Conservation (phyloP, 2,888 invertebrate genomes). For the Trisateles emortualis region DNA sequence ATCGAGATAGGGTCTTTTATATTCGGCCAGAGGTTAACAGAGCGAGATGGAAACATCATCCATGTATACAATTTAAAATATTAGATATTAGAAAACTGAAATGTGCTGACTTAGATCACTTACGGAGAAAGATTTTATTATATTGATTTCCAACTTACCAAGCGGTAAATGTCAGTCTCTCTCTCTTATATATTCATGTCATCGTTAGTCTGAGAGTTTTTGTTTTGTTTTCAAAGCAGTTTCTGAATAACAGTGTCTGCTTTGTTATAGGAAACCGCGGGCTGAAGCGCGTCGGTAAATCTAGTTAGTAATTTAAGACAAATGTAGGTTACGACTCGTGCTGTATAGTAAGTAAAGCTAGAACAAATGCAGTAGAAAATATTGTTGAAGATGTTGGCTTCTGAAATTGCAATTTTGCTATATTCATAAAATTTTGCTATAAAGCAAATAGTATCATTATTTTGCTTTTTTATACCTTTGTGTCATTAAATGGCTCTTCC, state of each 20-base stretch:
- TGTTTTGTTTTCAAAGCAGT: slow-evolving; percentile 10
- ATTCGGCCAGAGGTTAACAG: neutral
- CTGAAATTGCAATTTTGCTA: neutral
- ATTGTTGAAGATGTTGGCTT: neutral
- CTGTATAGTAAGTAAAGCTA: neutral
- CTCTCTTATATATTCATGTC: neutral
- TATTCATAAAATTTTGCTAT: neutral
- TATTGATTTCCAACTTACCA: neutral
- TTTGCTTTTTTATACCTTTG: too few species aligned
- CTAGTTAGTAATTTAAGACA: slow-evolving; percentile 45
- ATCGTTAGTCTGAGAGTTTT: neutral
- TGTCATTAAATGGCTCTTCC: too few species aligned
- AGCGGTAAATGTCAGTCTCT: neutral
- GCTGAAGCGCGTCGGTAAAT: slow-evolving; percentile 24
- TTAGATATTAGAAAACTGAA: neutral
- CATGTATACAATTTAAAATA: neutral
- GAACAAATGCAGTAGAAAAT: slow-evolving; percentile 1
- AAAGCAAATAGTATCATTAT: neutral
- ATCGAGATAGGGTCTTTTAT: neutral
- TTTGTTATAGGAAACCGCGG: slow-evolving; percentile 4
- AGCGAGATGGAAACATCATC: neutral
- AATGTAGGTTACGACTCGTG: slow-evolving; percentile 24
- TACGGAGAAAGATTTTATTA: neutral
- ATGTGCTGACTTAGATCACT: neutral
- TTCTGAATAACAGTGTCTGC: slow-evolving; percentile 26